phyloP scores from a whole-genome alignment of 2,888 invertebrate species.

The Therioaphis trifolii region DNA sequence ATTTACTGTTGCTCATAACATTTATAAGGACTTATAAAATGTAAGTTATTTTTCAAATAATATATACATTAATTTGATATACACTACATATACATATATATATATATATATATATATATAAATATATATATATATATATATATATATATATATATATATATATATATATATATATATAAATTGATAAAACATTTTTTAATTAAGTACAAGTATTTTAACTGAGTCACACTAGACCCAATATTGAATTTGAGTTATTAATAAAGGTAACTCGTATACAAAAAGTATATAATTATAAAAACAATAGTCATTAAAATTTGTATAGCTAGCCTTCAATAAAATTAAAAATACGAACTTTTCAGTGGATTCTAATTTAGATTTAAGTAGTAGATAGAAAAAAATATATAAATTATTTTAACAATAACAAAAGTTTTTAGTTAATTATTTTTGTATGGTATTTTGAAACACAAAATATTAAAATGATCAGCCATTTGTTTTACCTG shows the following conservation, averaged over 20 bases:
- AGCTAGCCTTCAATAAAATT: slow-evolving; percentile 9
- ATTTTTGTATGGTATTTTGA: slow-evolving; percentile 71
- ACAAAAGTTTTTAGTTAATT: slow-evolving; percentile 20
- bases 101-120: too few species aligned
- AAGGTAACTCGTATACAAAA: slow-evolving; percentile 19
- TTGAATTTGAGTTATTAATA: background rate
- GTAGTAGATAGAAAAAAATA: background rate
- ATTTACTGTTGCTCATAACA: too few species aligned
- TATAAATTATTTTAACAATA: background rate
- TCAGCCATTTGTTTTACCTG: slow-evolving; percentile 96
- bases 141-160: background rate
- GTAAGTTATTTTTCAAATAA: too few species aligned
- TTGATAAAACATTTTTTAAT: background rate
- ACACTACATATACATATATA: too few species aligned
- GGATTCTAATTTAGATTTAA: slow-evolving; percentile 19
- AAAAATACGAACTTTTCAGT: background rate
- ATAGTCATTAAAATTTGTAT: background rate
- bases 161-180: background rate
- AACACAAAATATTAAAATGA: slow-evolving; percentile 91
- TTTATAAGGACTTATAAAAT: too few species aligned
- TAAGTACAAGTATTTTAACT: background rate
- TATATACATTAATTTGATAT: too few species aligned
- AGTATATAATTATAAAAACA: slow-evolving; percentile 14
- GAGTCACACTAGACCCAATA: background rate
- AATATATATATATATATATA: background rate